Percentiles rank a stretch among this genome's conserved stretches.
phyloP scores from a whole-genome alignment of 2,797 vertebrate genomes.

The Rhinogobio ventralis region DNA sequence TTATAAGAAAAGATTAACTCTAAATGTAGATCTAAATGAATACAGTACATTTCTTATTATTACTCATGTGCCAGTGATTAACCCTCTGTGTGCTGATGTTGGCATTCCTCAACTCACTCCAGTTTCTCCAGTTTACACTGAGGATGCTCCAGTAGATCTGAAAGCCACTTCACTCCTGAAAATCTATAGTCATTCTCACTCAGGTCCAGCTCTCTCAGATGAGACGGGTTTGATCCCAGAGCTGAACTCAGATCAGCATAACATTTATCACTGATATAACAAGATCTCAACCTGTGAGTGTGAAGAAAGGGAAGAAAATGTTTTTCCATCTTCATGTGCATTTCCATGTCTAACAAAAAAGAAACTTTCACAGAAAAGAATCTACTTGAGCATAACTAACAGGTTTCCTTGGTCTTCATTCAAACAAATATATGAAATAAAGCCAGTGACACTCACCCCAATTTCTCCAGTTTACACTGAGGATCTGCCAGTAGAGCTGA shows the following conservation, averaged over 20 bases:
- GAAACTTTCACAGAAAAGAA: neutral
- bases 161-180: neutral
- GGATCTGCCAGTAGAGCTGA: neutral
- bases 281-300: neutral
- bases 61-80: no score
- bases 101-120: neutral
- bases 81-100: neutral
- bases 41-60: no score
- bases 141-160: accelerated
- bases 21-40: neutral
- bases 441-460: neutral
- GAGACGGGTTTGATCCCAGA: neutral
- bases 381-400: neutral
- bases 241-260: neutral
- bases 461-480: neutral
- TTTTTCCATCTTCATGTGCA: neutral
- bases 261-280: accelerated
- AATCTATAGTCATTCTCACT: accelerated
- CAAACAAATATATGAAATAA: neutral
- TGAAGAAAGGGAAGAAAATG: neutral
- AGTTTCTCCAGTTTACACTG: neutral
- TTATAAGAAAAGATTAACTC: neutral
- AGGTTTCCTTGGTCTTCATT: neutral
- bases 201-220: neutral
- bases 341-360: neutral